Evolutionary conservation across 2,888 invertebrate species (phyloP), one percentile per base, ranked within the genome.

Genomic region (Phlogophora meticulosa): DNA sequence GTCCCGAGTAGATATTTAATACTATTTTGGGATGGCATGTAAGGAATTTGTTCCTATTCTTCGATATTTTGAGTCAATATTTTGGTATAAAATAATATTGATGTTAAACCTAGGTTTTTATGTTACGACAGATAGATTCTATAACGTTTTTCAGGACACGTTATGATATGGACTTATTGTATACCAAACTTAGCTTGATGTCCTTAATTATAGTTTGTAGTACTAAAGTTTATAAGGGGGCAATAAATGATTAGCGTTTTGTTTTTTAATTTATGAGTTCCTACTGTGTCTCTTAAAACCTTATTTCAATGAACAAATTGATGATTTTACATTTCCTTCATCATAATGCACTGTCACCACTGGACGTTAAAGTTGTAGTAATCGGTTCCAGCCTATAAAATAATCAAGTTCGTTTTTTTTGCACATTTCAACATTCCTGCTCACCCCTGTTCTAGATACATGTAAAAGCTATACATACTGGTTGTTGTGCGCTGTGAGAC

Each of bases 401-500:
- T 10, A 36, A 36, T 11, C n/a, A n/a, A n/a, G n/a, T n/a, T n/a
- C 1, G 36, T 36, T 2, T 4, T 11, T 17, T 9, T 7, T 43
- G 28, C 28, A 28, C 28, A 28, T 28, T 28, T 28, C 2, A 28
- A 28, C 28, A 28, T 28, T 28, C 28, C 4, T 28, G 28, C 28
- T 5, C 28, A 28, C 28, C 28, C 28, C 28, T 28, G 5, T 28
- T 28, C 28, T 28, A 28, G 28, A 28, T n/a, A n/a, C n/a, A n/a
- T n/a, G n/a, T 28, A 20, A 36, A 51, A 36, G 38, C 0, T 9
- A 7, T 67, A 93, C 94, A 88, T 49, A 95, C 95, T 92, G 92
- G 87, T 93, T 89, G 73, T 91, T 91, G 80, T 94, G 94, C 64
- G 95, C 94, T 1, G 95, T 95, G 74, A 95, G 92, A 0, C 95